Evolutionary conservation across 1,140 invertebrate genomes (phyloP).

Genomic region (Drosophila mauritiana): DNA sequence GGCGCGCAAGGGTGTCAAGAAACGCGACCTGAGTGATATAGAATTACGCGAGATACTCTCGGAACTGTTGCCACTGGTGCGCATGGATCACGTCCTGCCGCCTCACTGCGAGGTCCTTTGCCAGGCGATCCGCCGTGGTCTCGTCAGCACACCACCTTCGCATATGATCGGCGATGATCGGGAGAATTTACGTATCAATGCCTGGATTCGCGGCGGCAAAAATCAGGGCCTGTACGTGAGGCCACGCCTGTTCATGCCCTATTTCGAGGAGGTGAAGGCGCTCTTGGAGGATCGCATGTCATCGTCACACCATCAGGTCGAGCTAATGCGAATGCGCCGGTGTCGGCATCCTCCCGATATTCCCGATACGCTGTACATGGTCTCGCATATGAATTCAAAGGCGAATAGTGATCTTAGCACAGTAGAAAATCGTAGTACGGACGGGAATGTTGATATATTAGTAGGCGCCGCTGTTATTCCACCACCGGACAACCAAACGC

Average conservation of each 20-base stretch:
- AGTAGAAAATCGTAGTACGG: constrained; percentile 86
- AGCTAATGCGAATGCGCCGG: constrained; percentile 90
- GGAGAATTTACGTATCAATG: constrained; percentile 90
- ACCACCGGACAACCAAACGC: constrained; percentile 90
- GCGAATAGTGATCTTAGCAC: constrained; percentile 85
- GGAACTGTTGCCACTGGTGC: constrained; percentile 92
- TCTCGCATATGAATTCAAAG: constrained; percentile 85
- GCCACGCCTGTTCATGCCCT: constrained; percentile 95
- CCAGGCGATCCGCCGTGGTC: constrained; percentile 91
- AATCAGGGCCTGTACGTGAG: constrained; percentile 93
- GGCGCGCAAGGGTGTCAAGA: constrained; percentile 93
- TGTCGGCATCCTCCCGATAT: constrained; percentile 91
- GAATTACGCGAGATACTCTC: constrained; percentile 94
- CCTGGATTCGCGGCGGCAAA: constrained; percentile 92
- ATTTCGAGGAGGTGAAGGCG: constrained; percentile 96
- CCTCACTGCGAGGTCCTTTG: constrained; percentile 92
- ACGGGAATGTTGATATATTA: constrained; percentile 88
- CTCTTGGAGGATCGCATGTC: constrained; percentile 93
- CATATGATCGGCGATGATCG: constrained; percentile 93
- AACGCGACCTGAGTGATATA: constrained; percentile 93
- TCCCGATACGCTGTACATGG: constrained; percentile 97
- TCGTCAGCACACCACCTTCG: constrained; percentile 93
- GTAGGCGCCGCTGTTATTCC: constrained; percentile 87
- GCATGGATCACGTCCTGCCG: constrained; percentile 95
- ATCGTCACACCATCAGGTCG: constrained; percentile 87